Evolutionary conservation across 2,888 invertebrate genomes (phyloP), one percentile per base, ranked within the genome.

Genomic region (Electrophaes corylata): DNA sequence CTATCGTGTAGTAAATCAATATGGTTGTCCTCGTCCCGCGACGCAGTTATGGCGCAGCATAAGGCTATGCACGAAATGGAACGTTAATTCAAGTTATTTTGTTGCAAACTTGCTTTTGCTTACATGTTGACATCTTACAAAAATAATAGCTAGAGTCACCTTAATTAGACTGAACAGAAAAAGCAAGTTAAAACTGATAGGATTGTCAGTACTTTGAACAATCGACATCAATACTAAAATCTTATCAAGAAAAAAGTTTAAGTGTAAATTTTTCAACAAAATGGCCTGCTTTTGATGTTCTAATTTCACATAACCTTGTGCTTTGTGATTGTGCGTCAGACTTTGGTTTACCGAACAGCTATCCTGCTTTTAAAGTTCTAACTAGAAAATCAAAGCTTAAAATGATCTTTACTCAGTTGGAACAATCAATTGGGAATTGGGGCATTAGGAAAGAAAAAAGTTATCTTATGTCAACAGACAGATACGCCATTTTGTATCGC

Each of bases 311-410:
- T 18, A 41, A 35, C 23, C 5, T 19, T 6, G 79, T 64, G 60
- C 53, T 47, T 74, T 73, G 77, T 75, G 73, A 73, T 70, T 53
- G 67, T 60, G 62, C 51, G 54, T 44, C 12, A 11, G 37, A 20
- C 19, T 19, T 43, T 35, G 5, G 39, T 16, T 41, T 33, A 31
- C 14, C 20, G 26, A 51, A 12, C 47, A 39, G 50, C 35, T 54
- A 49, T 55, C n/a, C 31, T 39, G 43, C 11, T 50, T 46, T 18
- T 23, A 41, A 50, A 39, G 33, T 18, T 45, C 18, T 29, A 4
- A 10, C 11, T 29, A 4, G 3, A 18, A 6, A 10, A 3, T 39
- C n/a, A 16, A 18, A 16, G 39, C 39, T 48, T 8, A 18, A 26
- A 39, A 39, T 26, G 1, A 2, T 5, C 23, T 23, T 23, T 23